phyloP scores from a whole-genome alignment of 2,888 invertebrate species.

The Coelopa pilipes region DNA sequence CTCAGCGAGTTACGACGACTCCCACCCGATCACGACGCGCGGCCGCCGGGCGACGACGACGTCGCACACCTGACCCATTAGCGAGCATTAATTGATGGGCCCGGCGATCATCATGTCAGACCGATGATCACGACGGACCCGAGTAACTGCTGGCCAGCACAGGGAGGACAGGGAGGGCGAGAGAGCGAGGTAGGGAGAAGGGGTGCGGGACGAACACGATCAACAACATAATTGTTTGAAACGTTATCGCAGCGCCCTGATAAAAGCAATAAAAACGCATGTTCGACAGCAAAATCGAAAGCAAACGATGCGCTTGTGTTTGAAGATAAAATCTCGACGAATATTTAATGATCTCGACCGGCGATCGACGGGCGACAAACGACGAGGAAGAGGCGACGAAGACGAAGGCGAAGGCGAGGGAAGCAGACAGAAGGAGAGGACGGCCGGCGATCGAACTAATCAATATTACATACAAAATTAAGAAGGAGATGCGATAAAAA shows the following conservation, averaged over 20 bases:
- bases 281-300: constrained; percentile 54
- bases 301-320: constrained; percentile 56
- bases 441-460: constrained; percentile 6
- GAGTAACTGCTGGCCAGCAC: no score
- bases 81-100: constrained; percentile 27
- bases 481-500: constrained; percentile 20
- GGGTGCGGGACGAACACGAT: constrained; percentile 8
- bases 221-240: constrained; percentile 28
- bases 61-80: constrained; percentile 14
- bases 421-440: no score
- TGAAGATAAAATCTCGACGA: constrained; percentile 58
- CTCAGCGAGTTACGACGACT: constrained; percentile 19
- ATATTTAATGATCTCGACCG: constrained; percentile 46
- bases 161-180: no score
- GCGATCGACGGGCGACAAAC: constrained; percentile 2
- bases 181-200: no score
- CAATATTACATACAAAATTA: constrained; percentile 23
- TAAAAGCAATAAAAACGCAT: constrained; percentile 56
- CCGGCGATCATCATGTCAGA: not conserved
- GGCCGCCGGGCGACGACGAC: not conserved
- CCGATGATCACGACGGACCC: no score
- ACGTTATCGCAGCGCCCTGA: constrained; percentile 20
- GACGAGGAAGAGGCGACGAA: no score
- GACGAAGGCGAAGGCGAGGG: no score
- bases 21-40: not conserved